Evolutionary conservation across 2,113 vertebrate genomes (phyloP), one percentile per base, ranked within the genome.

Genomic region (Plecturocebus donacophilus): DNA sequence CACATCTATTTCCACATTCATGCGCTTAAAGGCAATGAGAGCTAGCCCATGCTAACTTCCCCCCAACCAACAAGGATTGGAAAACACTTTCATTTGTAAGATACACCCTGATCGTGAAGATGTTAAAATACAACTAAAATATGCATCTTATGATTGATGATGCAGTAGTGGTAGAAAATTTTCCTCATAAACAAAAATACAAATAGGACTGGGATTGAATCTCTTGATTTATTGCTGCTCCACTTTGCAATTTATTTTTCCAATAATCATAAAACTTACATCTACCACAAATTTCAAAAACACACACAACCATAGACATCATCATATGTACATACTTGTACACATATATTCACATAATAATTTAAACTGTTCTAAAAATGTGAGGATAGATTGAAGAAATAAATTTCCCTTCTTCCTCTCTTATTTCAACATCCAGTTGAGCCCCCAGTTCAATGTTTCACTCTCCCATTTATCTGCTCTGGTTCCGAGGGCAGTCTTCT

Each of bases 121-220:
- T n/a, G 25, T 19, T 90, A 45, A 96, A 83, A 38, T 81, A 27
- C n/a, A 93, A 35, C 38, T 68, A 71, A 90, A 92, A 68, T 82
- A 23, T 56, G 8, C 40, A 79, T 70, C 32, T 87, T 85, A 52
- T 66, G 87, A 54, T 16, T 90, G 7, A 68, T 77, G 27, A 71
- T 35, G 2, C 42, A 91, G 35, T 61, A 14, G 13, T 71, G 88
- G 45, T 49, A 32, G 35, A 38, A 95, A 92, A 80, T 42, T 87
- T 58, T 79, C 20, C 84, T 92, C 71, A 49, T 61, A 47, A 97
- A 52, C 80, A 42, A 92, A 94, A 84, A 30, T 47, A 52, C 49
- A 56, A 87, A 79, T 40, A 80, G 23, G 30, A 61, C 25, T 66
- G 30, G 20, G 49, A 11, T 56, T 58, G 12, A 81, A 13, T 75